Evolutionary conservation across 2,888 invertebrate genomes (phyloP), one percentile per base, ranked within the genome.

Genomic region (Mimas tiliae): DNA sequence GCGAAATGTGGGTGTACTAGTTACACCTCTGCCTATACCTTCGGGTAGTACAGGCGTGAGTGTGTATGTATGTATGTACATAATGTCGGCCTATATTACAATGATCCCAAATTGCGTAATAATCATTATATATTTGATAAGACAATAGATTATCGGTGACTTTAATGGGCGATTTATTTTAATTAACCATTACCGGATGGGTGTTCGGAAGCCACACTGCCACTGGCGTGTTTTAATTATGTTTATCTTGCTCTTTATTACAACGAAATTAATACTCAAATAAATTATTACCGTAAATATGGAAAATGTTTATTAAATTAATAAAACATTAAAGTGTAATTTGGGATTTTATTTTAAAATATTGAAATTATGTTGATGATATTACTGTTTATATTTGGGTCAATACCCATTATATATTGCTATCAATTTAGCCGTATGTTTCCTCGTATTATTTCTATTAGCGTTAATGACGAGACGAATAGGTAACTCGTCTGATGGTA

Each of bases 191-290:
- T 73, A 71, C 66, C 58, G 52, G 67, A 55, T 51, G 65, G 66
- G 69, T 74, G 73, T 74, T 75, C 63, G 73, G 66, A 65, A 70
- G 65, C 73, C 63, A 53, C n/a, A n/a, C 68, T 75, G 74, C 68
- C 71, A 66, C 65, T 75, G 75, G 76, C 80, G 70, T 82, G 42
- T 85, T 87, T 85, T 84, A 85, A 87, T 87, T 83, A 81, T 82
- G 74, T 83, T 82, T 82, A 83, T 77, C 70, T 72, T 73, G 72
- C 77, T 74, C 69, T 79, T 80, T 80, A 79, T 80, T 77, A 76
- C 78, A 72, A 68, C 66, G 71, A 70, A 77, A 81, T 81, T 79
- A 76, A 82, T 80, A 66, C 74, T 80, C 81, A 78, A 84, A 83
- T 82, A 78, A 83, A 82, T 78, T 80, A 78, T 65, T 65, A 67